Evolutionary conservation across 1,140 invertebrate species (phyloP).

Genomic region (Eufriesea mexicana): DNA sequence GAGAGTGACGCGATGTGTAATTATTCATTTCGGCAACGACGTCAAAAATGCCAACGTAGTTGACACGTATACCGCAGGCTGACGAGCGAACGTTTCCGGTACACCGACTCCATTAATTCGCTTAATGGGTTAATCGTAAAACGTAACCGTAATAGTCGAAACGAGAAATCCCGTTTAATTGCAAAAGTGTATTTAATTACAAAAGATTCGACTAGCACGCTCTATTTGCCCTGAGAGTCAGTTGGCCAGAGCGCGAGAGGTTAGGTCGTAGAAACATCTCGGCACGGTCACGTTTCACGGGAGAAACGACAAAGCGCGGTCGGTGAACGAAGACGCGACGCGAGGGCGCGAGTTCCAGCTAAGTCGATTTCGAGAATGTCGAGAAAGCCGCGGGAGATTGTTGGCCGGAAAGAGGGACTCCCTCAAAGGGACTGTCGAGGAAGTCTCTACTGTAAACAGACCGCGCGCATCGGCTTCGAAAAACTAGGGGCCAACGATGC

Average conservation of each 20-base stretch:
- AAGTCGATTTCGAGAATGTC: slow-evolving; percentile 44
- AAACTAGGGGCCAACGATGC: slow-evolving; percentile 29
- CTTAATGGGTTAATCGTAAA: too few relatives aligned
- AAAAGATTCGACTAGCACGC: too few relatives aligned
- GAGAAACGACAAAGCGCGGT: neutral
- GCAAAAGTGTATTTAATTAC: too few relatives aligned
- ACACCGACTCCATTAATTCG: too few relatives aligned
- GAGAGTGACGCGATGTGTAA: too few relatives aligned
- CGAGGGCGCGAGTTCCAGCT: slow-evolving; percentile 17
- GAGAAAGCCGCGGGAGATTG: slow-evolving; percentile 31
- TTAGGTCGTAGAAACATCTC: neutral
- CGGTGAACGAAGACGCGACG: neutral
- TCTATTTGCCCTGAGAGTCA: rapidly evolving
- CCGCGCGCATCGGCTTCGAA: slow-evolving; percentile 22
- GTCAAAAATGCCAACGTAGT: too few relatives aligned
- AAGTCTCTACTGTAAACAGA: slow-evolving; percentile 60
- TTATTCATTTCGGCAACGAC: too few relatives aligned
- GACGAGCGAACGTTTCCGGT: too few relatives aligned
- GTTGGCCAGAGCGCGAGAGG: neutral
- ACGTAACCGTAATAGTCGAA: too few relatives aligned
- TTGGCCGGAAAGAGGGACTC: slow-evolving; percentile 49
- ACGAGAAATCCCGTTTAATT: too few relatives aligned
- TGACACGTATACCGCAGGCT: too few relatives aligned
- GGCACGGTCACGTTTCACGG: neutral
- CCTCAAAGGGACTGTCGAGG: slow-evolving; percentile 49